Evolutionary conservation across 2,888 invertebrate species (phyloP).

Genomic region (Mylabris sibirica): DNA sequence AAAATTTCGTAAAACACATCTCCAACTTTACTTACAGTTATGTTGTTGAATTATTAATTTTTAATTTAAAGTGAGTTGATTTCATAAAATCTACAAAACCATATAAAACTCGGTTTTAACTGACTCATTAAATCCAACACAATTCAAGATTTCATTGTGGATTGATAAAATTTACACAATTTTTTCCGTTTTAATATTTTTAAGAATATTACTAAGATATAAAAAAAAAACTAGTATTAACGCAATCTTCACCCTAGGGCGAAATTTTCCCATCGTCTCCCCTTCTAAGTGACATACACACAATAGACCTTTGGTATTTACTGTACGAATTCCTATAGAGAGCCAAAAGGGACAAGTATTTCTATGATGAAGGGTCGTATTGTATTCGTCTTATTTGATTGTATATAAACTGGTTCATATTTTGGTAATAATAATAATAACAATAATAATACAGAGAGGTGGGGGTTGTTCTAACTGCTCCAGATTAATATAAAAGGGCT

Average conservation of each 20-base stretch:
- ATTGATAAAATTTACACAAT: no score
- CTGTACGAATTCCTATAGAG: not conserved
- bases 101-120: no score
- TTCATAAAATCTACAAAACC: no score
- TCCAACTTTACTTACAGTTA: no score
- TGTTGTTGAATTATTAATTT: no score
- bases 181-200: no score
- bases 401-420: slow-evolving; percentile 24
- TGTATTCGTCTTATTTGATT: slow-evolving; percentile 25
- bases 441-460: no score
- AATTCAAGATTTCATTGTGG: no score
- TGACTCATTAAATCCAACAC: no score
- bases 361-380: slow-evolving; percentile 20
- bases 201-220: not conserved
- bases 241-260: not conserved
- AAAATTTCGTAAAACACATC: no score
- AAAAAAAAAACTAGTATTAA: not conserved
- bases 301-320: not conserved
- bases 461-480: slow-evolving; percentile 2
- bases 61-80: no score
- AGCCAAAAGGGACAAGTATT: slow-evolving; percentile 4
- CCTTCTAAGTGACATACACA: not conserved
- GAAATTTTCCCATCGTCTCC: slow-evolving; percentile 1
- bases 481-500: slow-evolving; percentile 25
- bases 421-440: slow-evolving; percentile 17